A percentile compares a stretch with the other conserved stretches of the same genome.
Conservation (phyloP, 2,113 vertebrate genomes). For the Festucalex cinctus region DNA sequence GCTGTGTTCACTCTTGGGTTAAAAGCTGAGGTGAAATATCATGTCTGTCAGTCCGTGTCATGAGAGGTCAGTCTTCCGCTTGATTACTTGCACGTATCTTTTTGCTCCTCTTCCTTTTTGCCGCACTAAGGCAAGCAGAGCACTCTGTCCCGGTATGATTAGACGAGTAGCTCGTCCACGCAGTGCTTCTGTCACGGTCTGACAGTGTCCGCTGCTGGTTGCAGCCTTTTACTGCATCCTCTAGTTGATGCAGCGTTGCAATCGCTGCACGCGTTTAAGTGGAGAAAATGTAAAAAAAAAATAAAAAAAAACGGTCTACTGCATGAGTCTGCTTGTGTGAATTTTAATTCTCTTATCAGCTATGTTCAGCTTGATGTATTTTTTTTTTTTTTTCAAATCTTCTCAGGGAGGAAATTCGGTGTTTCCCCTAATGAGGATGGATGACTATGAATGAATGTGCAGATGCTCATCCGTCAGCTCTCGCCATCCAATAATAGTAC, state of each 20-base stretch:
- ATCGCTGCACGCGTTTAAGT: not conserved
- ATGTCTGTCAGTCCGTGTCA: not conserved
- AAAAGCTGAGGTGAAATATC: not conserved
- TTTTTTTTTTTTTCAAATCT: no score
- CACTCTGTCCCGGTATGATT: not conserved
- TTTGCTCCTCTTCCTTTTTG: not conserved
- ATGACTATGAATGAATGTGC: not conserved
- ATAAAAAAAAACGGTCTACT: not conserved
- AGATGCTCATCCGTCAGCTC: not conserved
- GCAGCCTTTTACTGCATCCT: conserved; percentile 69
- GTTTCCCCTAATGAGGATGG: not conserved
- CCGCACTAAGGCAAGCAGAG: not conserved
- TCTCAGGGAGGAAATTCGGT: not conserved
- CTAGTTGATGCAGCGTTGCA: conserved; percentile 1
- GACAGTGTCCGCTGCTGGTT: conserved; percentile 79
- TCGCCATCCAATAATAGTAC: not conserved
- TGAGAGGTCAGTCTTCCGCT: not conserved
- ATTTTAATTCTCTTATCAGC: not conserved
- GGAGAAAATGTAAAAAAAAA: not conserved
- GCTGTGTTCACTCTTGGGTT: not conserved
- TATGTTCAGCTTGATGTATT: not conserved
- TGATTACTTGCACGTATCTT: not conserved
- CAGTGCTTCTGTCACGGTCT: conserved; percentile 36
- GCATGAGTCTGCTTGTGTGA: not conserved
- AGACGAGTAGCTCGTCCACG: not conserved